Evolutionary conservation across 2,888 invertebrate species (phyloP).

Genomic region (Eupelmus urozonus): DNA sequence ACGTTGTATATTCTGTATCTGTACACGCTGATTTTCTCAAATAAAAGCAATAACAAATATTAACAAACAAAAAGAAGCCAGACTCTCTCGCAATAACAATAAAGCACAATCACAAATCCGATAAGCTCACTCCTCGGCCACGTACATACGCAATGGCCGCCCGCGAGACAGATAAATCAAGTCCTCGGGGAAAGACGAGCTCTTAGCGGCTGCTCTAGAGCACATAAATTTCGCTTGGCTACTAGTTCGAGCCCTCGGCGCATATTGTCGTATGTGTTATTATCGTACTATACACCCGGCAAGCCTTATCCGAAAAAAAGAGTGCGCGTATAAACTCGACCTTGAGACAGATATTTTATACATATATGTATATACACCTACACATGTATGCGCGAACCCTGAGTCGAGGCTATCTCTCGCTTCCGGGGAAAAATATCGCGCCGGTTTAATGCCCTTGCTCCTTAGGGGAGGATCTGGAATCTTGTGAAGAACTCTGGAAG

Average conservation of each 20-base stretch:
- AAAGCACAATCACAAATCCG: neutral
- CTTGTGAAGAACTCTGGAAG: too few relatives aligned
- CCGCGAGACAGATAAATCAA: slow-evolving; percentile 16
- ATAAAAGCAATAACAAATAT: neutral
- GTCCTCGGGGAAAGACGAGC: neutral
- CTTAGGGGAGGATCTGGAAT: too few relatives aligned
- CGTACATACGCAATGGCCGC: neutral
- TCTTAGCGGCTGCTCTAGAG: neutral
- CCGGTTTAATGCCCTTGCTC: too few relatives aligned
- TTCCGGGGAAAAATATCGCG: too few relatives aligned
- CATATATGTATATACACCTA: too few relatives aligned
- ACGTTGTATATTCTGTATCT: neutral
- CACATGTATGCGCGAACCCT: too few relatives aligned
- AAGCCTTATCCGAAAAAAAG: too few relatives aligned
- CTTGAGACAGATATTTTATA: too few relatives aligned
- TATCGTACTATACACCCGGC: too few relatives aligned
- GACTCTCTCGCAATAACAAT: neutral
- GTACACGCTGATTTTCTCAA: neutral
- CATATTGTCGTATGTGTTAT: too few relatives aligned
- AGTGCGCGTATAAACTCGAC: too few relatives aligned
- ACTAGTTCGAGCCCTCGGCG: too few relatives aligned
- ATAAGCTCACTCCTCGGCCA: neutral
- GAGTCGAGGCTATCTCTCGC: neutral
- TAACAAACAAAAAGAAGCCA: neutral
- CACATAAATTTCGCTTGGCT: neutral